A percentile compares a stretch with the other conserved stretches of the same genome.
These are phyloP conservation scores for Trididemnum nubilum DNA, from an alignment of 23 tunicate genomes.

Conservation along the genomic window DNA sequence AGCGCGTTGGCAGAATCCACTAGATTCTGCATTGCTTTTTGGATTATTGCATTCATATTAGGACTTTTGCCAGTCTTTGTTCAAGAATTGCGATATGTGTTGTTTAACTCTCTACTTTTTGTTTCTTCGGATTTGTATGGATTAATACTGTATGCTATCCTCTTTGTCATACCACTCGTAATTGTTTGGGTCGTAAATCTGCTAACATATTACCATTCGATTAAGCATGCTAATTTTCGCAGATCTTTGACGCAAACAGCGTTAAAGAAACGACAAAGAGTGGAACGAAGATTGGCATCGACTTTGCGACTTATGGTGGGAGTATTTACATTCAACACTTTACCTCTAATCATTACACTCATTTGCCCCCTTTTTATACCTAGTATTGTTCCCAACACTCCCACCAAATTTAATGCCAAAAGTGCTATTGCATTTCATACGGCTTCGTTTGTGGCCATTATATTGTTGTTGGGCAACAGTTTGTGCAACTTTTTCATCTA, in stretches of 20 bases:
- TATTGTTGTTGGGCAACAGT: conserved; percentile 44
- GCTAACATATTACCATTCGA: conserved; percentile 22
- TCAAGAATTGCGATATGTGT: conserved; percentile 13
- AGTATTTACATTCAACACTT: conserved; percentile 30
- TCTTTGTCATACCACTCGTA: conserved; percentile 42
- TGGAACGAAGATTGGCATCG: conserved; percentile 35
- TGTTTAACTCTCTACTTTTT: conserved; percentile 27
- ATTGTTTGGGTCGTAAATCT: conserved; percentile 41
- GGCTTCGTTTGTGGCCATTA: conserved; percentile 19
- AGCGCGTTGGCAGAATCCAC: conserved; percentile 25
- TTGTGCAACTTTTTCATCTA: conserved; percentile 61
- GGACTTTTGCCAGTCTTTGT: conserved; percentile 34
- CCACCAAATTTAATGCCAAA: background rate
- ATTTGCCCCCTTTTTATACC: background rate
- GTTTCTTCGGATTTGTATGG: conserved; percentile 15
- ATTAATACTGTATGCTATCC: conserved; percentile 13
- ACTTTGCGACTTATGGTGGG: conserved; percentile 57
- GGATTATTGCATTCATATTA: conserved; percentile 34
- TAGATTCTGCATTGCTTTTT: conserved; percentile 18
- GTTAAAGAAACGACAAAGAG: conserved; percentile 5
- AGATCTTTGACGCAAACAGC: background rate
- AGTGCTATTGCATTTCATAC: background rate
- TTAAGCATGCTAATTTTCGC: conserved; percentile 32
- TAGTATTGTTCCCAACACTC: background rate
- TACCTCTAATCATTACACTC: conserved; percentile 39